Percentiles rank a stretch among this genome's conserved stretches.
Evolutionary conservation across 2,797 vertebrate genomes (phyloP).

Genomic region (Pseudomugil gertrudae): DNA sequence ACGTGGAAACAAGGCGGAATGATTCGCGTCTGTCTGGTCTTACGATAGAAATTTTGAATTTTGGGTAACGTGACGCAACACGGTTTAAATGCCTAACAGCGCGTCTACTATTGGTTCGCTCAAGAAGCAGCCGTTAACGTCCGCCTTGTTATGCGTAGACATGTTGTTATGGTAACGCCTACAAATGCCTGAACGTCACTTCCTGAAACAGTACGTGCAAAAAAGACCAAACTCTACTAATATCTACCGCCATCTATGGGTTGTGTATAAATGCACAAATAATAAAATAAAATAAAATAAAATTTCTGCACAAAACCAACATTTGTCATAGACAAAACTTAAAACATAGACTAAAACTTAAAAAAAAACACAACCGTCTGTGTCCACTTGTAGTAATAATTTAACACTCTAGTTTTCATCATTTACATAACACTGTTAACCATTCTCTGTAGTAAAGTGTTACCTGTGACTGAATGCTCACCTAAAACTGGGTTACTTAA

Average conservation of each 20-base stretch:
- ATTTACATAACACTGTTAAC: not conserved
- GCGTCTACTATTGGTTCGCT: constrained; percentile 65
- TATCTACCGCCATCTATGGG: too few relatives aligned
- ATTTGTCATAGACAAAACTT: not conserved
- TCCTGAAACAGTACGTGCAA: constrained; percentile 5
- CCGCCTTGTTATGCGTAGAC: not conserved
- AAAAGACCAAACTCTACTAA: too few relatives aligned
- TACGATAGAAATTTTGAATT: constrained; percentile 43
- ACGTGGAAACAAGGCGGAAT: not conserved
- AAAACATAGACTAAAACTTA: not conserved
- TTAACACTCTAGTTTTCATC: too few relatives aligned
- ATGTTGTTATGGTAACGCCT: constrained; percentile 12
- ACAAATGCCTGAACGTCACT: constrained; percentile 19
- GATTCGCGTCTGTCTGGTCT: fast-evolving
- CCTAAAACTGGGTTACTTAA: not conserved
- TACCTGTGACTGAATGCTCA: not conserved
- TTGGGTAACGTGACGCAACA: constrained; percentile 13
- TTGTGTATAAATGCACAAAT: too few relatives aligned
- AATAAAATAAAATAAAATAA: too few relatives aligned
- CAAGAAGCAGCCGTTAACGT: constrained; percentile 12
- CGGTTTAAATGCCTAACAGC: constrained; percentile 66
- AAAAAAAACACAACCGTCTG: not conserved
- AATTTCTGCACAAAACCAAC: too few relatives aligned
- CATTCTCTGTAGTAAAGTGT: not conserved
- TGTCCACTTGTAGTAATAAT: not conserved